Evolutionary conservation across 2,113 vertebrate species (phyloP).

Genomic region (Camelus dromedarius): DNA sequence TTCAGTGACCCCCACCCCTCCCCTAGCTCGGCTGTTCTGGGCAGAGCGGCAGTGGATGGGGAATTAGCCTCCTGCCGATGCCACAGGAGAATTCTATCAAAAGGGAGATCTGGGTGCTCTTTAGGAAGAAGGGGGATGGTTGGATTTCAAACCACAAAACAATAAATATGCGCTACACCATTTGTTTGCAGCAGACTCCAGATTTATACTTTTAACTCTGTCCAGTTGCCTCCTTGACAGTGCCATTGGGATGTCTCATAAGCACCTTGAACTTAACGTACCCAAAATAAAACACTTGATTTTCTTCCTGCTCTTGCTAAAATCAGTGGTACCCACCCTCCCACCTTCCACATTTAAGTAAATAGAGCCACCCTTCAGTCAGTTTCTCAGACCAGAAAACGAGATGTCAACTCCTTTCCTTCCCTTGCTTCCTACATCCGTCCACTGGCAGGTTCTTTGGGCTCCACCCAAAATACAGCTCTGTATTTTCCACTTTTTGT

Average conservation of each 20-base stretch:
- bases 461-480: neutral
- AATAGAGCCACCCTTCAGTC: neutral
- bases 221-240: neutral
- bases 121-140: neutral
- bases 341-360: neutral
- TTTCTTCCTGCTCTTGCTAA: neutral
- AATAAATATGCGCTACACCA: neutral
- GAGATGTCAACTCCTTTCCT: neutral
- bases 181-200: neutral
- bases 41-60: neutral
- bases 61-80: neutral
- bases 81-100: neutral
- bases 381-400: neutral
- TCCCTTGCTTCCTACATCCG: neutral
- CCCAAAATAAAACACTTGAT: neutral
- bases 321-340: neutral
- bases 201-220: neutral
- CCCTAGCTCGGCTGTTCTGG: neutral
- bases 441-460: neutral
- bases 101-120: neutral
- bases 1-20: neutral
- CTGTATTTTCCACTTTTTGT: neutral
- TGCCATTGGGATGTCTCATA: neutral
- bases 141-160: slow-evolving; percentile 19
- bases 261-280: neutral